Base-by-base conservation (phyloP, 2,113 vertebrate genomes). In the Apaloderma vittatum region DNA sequence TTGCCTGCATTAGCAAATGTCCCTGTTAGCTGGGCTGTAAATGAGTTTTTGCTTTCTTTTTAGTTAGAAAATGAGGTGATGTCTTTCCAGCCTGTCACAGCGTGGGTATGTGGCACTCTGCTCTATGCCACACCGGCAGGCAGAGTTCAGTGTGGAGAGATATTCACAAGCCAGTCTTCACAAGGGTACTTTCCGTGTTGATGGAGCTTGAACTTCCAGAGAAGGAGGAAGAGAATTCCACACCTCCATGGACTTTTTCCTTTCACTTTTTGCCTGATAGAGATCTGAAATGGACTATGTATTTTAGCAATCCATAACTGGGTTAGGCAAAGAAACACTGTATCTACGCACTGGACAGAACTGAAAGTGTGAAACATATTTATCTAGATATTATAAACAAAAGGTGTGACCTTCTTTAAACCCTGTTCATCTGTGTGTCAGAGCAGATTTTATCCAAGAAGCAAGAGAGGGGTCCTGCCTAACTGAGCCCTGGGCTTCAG, bases 141-240 rank as follows among this genome's bases (percentile, higher is more conserved):
- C 61, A 79, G n/a, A 61, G 30, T 2, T 82, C 66, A 54, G 16
- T 3, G 23, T 15, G 48, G n/a, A 51, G 32, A 76, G 34, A 24
- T 23, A 43, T 11, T 59, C 51, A 49, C 15, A 40, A 55, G 26
- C 18, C 78, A 86, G 40, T 21, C 37, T 78, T 48, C 24, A 51
- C 45, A 61, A 36, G 21, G 22, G 3, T 40, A 22, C 59, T 76
- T 68, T 74, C n/a, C 8, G 1, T 66, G 72, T 22, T 0, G 0
- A 55, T 24, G 43, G 51, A 55, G 48, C 24, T 52, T 45, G 54
- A 67, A 55, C 45, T 88, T 68, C 29, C 61, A 52, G 34, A 66
- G 46, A 72, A 71, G 19, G 21, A 83, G 45, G 11, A 77, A 54
- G 8, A 66, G 55, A 54, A 6, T 59, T 78, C 12, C 58, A 72